phyloP scores from a whole-genome alignment of 1,140 invertebrate species.

The Amyelois transitella region DNA sequence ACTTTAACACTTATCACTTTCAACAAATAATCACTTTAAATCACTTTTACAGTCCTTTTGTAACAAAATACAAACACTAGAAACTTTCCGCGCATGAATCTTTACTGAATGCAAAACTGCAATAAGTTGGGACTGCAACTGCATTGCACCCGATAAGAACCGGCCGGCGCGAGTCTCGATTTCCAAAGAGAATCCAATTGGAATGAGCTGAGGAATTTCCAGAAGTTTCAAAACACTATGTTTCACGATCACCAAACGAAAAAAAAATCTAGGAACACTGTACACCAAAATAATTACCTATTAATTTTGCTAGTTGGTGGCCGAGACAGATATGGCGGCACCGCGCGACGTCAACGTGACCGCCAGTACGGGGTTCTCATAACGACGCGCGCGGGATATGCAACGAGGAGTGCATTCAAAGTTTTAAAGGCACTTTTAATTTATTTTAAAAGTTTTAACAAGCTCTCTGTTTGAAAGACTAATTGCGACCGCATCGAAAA shows the following conservation, averaged over 20 bases:
- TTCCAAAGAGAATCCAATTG: constrained; percentile 69
- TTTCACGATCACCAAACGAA: constrained; percentile 56
- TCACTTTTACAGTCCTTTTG: constrained; percentile 55
- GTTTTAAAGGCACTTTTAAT: constrained; percentile 63
- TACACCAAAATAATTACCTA: constrained; percentile 73
- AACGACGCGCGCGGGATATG: constrained; percentile 83
- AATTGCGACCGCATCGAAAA: constrained; percentile 57
- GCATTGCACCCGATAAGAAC: constrained; percentile 73
- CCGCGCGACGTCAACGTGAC: constrained; percentile 84
- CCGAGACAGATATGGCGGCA: constrained; percentile 77
- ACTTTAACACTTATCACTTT: constrained; percentile 62
- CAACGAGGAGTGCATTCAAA: constrained; percentile 76
- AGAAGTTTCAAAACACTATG: constrained; percentile 51
- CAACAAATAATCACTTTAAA: constrained; percentile 60
- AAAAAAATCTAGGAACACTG: constrained; percentile 56
- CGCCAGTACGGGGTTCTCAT: constrained; percentile 83
- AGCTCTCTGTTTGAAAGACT: constrained; percentile 56
- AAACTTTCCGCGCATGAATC: constrained; percentile 72
- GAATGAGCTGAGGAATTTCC: constrained; percentile 48
- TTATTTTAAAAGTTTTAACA: constrained; percentile 52
- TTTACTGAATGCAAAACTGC: constrained; percentile 71
- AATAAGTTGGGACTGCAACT: constrained; percentile 74
- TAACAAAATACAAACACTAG: constrained; percentile 55
- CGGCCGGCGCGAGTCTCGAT: constrained; percentile 71
- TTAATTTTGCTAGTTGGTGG: constrained; percentile 81